These are phyloP conservation scores for Clarias platycephalus DNA, from an alignment of 2,797 vertebrate species.

Conservation along the genomic window DNA sequence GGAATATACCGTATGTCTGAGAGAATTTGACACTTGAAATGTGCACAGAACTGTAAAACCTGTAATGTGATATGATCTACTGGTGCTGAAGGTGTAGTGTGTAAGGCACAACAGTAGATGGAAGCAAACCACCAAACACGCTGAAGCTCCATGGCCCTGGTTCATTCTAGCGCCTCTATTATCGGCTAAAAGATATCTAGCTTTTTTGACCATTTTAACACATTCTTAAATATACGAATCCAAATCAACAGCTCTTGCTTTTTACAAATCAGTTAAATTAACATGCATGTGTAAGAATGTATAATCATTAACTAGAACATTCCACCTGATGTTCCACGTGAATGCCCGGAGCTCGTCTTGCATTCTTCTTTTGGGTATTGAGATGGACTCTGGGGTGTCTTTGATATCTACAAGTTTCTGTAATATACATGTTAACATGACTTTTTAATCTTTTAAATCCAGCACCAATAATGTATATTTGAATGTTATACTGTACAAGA, in stretches of 20 bases:
- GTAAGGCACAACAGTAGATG: background rate
- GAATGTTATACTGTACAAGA: background rate
- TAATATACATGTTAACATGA: background rate
- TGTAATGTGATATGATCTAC: no score
- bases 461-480: background rate
- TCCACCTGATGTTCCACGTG: background rate
- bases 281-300: background rate
- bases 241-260: background rate
- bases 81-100: background rate
- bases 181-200: background rate
- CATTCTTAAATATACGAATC: background rate
- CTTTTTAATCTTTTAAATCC: background rate
- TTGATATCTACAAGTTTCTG: background rate
- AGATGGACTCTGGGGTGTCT: background rate
- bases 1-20: no score
- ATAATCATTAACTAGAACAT: slow-evolving; percentile 7
- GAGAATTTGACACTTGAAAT: no score
- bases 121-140: background rate
- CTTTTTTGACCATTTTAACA: background rate
- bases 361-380: background rate
- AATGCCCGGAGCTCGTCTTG: background rate
- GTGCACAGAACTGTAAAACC: no score
- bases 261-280: background rate
- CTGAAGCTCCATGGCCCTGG: background rate
- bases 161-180: background rate